Evolutionary conservation across 2,797 vertebrate species (phyloP), one percentile per base, ranked within the genome.

Genomic region (Sebastes cheni): DNA sequence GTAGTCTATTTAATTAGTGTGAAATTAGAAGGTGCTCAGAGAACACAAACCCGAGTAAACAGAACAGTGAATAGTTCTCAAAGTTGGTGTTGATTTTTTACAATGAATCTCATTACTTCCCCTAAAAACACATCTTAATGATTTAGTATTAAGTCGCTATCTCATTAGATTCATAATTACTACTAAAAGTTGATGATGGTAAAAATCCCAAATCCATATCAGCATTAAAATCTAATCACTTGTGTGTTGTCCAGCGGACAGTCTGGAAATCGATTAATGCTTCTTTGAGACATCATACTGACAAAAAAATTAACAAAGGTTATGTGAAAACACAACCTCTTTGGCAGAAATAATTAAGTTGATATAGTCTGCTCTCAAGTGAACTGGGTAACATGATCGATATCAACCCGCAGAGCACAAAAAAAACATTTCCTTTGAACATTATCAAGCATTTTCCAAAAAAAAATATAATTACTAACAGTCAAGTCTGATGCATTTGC

Each of bases 1-100:
- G 83, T 76, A 81, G 64, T 68, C 76, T 55, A 85, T 86, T 88
- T 90, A 84, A 90, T 91, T 89, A 79, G 67, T 78, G 66, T 85
- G 80, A 87, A 92, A 90, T 86, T 78, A 80, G 72, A 82, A 55
- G 71, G 42, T 61, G 80, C 58, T 72, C 39, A 23, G 78, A 76
- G 72, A 76, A 69, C 67, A 77, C 29, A 80, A 65, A 79, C 60
- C 20, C 75, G 16, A n/a, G 73, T 68, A 81, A 89, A 89, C 75
- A 76, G 69, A 87, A 86, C 74, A 75, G 25, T 59, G 27, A 73
- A 30, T 20, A 32, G 60, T 69, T 62, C 36, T 75, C 58, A 42
- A 67, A 67, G 34, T 46, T 69, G 46, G 46, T 52, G 46, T 72
- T 3, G 18, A 62, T 74, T 29, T 64, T 64, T 20, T 59, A 56